Base-by-base conservation (phyloP, 2,888 invertebrate genomes). In the Harpalus rubripes region DNA sequence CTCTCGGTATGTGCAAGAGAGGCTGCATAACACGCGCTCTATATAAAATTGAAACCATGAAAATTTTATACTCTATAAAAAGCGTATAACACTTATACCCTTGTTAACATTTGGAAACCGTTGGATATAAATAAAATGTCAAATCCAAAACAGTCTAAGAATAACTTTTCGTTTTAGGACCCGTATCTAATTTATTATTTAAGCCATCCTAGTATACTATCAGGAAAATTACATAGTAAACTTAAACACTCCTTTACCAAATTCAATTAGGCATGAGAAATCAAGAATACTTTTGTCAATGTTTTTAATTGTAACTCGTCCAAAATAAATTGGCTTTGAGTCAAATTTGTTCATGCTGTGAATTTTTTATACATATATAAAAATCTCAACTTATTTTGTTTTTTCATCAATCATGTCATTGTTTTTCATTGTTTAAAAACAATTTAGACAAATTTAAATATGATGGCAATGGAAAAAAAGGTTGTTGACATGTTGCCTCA, bases 211-310 rank as follows among this genome's bases (percentile, higher is more conserved):
- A n/a, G 32, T 16, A 7, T 5, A 59, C 59, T 10, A 59, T 59
- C 59, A 59, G 15, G 59, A 59, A 16, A 59, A 59, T 59, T 59
- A 59, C 59, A 7, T 16, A 59, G 59, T 16, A 59, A 16, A 59
- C 16, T 59, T 7, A 59, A 59, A 10, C 7, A 12, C 15, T 59
- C 44, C 12, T 52, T 52, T 59, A 6, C 59, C 2, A 16, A 16
- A 59, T 16, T 7, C 59, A 59, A 59, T 59, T 16, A 59, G 59
- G 15, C 59, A 15, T 44, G 44, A 58, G 2, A n/a, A 58, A 59
- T 16, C 59, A 59, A 59, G 59, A 59, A 59, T 59, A 59, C 59
- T 59, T 59, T 7, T 16, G 59, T 59, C 1, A 59, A 59, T 59
- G 59, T 59, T 59, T 59, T 16, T 59, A 59, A 59, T 16, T 59